These are phyloP conservation scores for Halyomorpha halys DNA, from an alignment of 1,140 invertebrate species.

Conservation along the genomic window DNA sequence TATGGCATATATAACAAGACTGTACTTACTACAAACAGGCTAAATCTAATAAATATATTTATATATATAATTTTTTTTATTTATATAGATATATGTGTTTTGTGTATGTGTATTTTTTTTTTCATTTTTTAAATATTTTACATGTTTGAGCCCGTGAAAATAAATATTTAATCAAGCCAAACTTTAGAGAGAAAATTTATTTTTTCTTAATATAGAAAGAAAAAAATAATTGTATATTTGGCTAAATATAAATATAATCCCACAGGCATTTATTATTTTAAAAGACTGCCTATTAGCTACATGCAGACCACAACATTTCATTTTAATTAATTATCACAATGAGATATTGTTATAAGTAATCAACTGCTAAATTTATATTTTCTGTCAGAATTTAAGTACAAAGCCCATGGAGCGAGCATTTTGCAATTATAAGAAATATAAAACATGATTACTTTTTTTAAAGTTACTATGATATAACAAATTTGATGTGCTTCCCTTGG, in stretches of 20 bases:
- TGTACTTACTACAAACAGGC: conserved; percentile 20
- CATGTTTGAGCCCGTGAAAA: conserved; percentile 23
- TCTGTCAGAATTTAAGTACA: neutral
- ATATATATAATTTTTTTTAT: conserved; percentile 22
- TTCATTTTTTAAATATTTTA: conserved; percentile 3
- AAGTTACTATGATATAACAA: too few species aligned
- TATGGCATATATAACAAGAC: conserved; percentile 19
- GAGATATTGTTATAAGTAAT: conserved; percentile 9
- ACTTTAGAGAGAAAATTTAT: conserved; percentile 1
- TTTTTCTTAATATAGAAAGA: neutral
- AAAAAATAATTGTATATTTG: conserved; percentile 8
- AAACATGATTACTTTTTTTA: too few species aligned
- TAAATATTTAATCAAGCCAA: conserved; percentile 12
- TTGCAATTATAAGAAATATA: too few species aligned
- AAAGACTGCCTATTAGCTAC: neutral
- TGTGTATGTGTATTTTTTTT: conserved; percentile 14
- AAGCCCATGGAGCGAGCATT: neutral
- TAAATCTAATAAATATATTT: conserved; percentile 26
- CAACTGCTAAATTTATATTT: neutral
- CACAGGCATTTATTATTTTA: conserved; percentile 8
- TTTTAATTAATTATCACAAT: conserved; percentile 16
- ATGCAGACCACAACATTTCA: conserved; percentile 13
- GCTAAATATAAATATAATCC: conserved; percentile 9
- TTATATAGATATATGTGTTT: conserved; percentile 15
- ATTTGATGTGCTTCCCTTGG: too few species aligned